A percentile compares a stretch with the other conserved stretches of the same genome.
Evolutionary conservation across 2,113 vertebrate species (phyloP).

Genomic region (Panthera tigris): DNA sequence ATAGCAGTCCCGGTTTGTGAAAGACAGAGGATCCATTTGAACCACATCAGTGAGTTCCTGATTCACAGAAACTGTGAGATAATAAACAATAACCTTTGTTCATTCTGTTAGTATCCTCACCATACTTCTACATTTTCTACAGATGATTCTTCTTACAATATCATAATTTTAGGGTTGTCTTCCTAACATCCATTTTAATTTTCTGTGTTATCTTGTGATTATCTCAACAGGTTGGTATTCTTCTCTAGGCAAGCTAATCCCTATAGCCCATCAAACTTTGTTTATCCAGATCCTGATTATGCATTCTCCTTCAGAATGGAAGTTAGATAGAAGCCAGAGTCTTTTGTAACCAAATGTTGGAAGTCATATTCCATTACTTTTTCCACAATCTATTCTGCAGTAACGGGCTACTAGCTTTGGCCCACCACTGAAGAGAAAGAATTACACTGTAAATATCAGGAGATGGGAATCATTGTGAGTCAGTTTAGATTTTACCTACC

Average conservation of each 20-base stretch:
- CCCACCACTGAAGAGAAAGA: accelerated
- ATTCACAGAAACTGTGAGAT: neutral
- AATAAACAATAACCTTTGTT: neutral
- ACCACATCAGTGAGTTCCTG: neutral
- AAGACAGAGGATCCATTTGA: neutral
- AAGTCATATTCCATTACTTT: neutral
- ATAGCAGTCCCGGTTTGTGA: accelerated
- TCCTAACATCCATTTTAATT: neutral
- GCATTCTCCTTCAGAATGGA: neutral
- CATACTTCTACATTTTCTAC: neutral
- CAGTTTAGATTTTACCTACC: neutral
- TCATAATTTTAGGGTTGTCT: neutral
- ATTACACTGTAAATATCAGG: neutral
- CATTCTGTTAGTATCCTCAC: neutral
- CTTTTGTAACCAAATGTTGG: neutral
- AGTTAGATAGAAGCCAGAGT: neutral
- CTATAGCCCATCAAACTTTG: neutral
- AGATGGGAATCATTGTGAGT: neutral
- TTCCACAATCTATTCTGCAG: neutral
- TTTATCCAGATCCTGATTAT: neutral
- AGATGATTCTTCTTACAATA: neutral
- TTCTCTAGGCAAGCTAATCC: neutral
- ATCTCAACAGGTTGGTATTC: neutral
- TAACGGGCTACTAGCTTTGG: neutral
- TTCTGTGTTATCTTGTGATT: neutral